Evolutionary conservation across 2,797 vertebrate species (phyloP), one percentile per base, ranked within the genome.

Genomic region (Hybognathus amarus): DNA sequence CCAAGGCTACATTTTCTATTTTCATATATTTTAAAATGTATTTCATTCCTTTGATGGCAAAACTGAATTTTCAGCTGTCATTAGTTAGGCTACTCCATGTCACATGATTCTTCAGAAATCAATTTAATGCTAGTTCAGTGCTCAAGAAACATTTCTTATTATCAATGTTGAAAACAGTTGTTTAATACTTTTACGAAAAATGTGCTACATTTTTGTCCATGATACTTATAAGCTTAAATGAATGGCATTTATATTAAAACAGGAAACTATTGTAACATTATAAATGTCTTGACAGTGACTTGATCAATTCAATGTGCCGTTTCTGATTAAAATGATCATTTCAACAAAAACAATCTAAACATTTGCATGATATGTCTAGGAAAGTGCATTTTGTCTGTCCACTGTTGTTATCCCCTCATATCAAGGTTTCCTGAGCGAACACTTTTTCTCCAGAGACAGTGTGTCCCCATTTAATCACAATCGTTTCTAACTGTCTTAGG

Each of bases 401-500:
- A 66, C 33, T 33, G 17, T 64, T 71, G 76, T 54, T 40, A 30
- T 47, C 22, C 77, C 61, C 71, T 87, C 80, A 64, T 64, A 80
- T 87, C 83, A 91, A 90, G 80, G 85, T 88, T 91, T 93, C 87
- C 87, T 30, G 73, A 79, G 27, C 38, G 76, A 80, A 81, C 68
- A 56, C 42, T 6, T n/a, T 81, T 77, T 52, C 77, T 56, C 89
- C 84, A 68, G 40, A 82, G 90, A 89, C 87, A 45, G 61, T 8
- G n/a, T 61, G 87, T 93, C 91, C 87, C 91, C 86, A 93, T 92
- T 93, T 92, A 94, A 91, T 93, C 90, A 87, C 79, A 87, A 90
- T 87, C 75, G 66, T 82, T 83, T 84, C 85, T 79, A 63, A 90
- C 74, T 86, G 80, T 92, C 91, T 91, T 90, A 67, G 61, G 93